A percentile compares a stretch with the other conserved stretches of the same genome.
Evolutionary conservation across 2,113 vertebrate species (phyloP).

Genomic region (Cavia aperea): DNA sequence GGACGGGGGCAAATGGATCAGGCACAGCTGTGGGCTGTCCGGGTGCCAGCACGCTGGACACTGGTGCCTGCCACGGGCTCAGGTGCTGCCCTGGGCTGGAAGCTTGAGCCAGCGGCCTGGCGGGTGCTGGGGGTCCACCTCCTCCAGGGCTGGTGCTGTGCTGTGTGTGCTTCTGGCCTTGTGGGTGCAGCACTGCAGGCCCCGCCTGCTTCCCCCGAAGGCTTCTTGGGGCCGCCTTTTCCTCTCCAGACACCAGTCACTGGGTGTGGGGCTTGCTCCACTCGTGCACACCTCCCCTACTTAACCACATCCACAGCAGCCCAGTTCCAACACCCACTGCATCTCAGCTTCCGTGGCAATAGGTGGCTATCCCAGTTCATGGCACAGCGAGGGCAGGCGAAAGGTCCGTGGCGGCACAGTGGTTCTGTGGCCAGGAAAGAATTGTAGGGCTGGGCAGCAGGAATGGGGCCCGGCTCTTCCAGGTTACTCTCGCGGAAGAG

Average conservation of each 20-base stretch:
- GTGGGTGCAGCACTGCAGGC: fast-evolving
- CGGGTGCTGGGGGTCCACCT: no score
- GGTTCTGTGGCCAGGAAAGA: fast-evolving
- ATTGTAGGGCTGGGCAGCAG: neutral
- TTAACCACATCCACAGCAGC: no score
- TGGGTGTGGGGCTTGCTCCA: fast-evolving
- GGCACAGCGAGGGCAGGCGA: no score
- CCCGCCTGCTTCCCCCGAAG: fast-evolving
- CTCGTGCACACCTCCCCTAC: neutral
- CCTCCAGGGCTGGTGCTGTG: fast-evolving
- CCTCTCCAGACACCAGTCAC: fast-evolving
- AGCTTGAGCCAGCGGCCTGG: neutral
- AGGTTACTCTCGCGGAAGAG: fast-evolving
- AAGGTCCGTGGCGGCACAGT: fast-evolving
- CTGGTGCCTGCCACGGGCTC: neutral
- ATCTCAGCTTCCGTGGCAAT: no score
- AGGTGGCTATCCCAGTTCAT: no score
- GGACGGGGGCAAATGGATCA: neutral
- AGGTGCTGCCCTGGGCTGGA: neutral
- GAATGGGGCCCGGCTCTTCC: fast-evolving
- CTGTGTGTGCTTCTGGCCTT: fast-evolving
- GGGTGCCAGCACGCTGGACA: neutral
- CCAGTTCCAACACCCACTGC: fast-evolving
- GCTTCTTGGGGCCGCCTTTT: neutral
- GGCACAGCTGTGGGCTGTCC: neutral